These are phyloP conservation scores for Drosophila demipolita DNA, from an alignment of 2,888 invertebrate species.

Conservation along the genomic window DNA sequence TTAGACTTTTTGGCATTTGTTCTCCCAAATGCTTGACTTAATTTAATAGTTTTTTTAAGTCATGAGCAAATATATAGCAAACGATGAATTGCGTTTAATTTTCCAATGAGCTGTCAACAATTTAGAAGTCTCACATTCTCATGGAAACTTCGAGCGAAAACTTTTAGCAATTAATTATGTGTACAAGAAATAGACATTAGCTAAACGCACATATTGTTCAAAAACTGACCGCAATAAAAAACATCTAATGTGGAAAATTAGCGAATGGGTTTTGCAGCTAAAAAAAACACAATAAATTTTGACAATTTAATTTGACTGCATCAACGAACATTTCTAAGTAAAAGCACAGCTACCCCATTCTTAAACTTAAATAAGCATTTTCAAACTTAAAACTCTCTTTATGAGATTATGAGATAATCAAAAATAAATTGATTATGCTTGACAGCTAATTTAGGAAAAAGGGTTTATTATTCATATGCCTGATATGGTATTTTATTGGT, in stretches of 20 bases:
- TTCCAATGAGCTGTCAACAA: neutral
- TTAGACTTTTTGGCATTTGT: constrained; percentile 29
- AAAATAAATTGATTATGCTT: neutral
- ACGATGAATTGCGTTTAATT: constrained; percentile 5
- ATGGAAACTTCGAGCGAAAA: constrained; percentile 2
- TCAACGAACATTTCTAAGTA: neutral
- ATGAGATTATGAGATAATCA: neutral
- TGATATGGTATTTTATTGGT: neutral
- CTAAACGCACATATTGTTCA: neutral
- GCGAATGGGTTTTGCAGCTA: neutral
- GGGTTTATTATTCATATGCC: neutral
- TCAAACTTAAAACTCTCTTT: neutral
- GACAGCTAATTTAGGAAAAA: neutral
- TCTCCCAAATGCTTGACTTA: constrained; percentile 52
- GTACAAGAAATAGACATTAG: neutral
- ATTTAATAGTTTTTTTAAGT: constrained; percentile 63
- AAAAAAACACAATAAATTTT: neutral
- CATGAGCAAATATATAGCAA: constrained; percentile 24
- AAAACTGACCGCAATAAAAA: neutral
- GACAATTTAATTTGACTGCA: too few relatives aligned
- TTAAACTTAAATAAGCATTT: neutral
- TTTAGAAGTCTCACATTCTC: constrained; percentile 4
- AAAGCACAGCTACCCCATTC: neutral
- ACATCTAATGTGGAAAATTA: neutral
- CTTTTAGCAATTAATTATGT: constrained; percentile 22